These are phyloP conservation scores for Maniola jurtina DNA, from an alignment of 1,140 invertebrate genomes.

Conservation along the genomic window DNA sequence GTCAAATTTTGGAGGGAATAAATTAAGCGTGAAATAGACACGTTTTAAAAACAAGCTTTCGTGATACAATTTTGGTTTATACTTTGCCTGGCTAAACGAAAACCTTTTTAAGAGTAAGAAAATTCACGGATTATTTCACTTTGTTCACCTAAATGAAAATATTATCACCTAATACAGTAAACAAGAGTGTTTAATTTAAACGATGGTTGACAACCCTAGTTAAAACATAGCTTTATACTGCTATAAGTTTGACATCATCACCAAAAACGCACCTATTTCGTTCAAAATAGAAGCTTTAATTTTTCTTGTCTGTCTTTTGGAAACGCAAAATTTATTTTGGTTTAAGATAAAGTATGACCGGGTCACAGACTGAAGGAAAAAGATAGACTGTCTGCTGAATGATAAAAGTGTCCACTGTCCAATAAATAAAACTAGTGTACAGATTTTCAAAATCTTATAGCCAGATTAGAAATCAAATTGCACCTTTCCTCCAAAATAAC, in stretches of 20 bases:
- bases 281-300: constrained; percentile 27
- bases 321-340: constrained; percentile 15
- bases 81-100: no score
- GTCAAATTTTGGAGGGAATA: neutral
- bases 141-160: no score
- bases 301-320: constrained; percentile 4
- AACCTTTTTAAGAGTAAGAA: no score
- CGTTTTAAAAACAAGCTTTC: no score
- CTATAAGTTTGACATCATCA: constrained; percentile 22
- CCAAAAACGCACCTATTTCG: constrained; percentile 25
- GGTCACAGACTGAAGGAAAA: neutral
- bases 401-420: neutral
- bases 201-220: neutral
- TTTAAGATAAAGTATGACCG: neutral
- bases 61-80: no score
- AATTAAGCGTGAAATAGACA: neutral
- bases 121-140: no score
- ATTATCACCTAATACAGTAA: no score
- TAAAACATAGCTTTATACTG: constrained; percentile 44
- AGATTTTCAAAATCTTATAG: no score
- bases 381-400: neutral
- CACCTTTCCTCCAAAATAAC: no score
- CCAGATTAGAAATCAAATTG: no score
- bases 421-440: no score
- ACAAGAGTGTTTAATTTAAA: neutral